These are phyloP conservation scores for Chionodraco myersi DNA, from an alignment of 2,113 vertebrate species.

Conservation along the genomic window DNA sequence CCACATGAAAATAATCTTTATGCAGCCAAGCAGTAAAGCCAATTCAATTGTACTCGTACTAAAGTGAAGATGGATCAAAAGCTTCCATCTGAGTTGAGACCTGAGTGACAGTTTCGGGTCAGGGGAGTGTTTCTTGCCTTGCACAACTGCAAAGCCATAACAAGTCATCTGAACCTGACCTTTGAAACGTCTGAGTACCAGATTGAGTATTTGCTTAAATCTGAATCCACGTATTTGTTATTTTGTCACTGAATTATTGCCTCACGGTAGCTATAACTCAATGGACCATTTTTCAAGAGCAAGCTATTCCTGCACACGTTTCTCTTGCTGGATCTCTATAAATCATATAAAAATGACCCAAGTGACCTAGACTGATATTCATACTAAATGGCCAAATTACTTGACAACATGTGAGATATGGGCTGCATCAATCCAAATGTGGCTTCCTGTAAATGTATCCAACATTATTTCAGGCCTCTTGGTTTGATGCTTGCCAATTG, in stretches of 20 bases:
- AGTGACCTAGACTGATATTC: not conserved
- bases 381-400: not conserved
- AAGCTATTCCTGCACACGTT: constrained; percentile 1
- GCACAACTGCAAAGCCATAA: not conserved
- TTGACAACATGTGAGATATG: not conserved
- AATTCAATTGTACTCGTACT: not conserved
- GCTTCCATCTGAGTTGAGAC: not conserved
- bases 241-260: not conserved
- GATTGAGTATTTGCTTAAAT: not conserved
- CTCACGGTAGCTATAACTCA: constrained; percentile 22
- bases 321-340: not conserved
- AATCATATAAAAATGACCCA: not conserved
- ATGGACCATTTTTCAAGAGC: not conserved
- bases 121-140: not conserved
- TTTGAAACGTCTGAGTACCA: not conserved
- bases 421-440: not conserved
- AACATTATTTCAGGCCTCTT: not conserved
- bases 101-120: not conserved
- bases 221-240: not conserved
- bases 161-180: not conserved
- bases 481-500: not conserved
- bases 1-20: not conserved
- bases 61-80: not conserved
- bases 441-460: not conserved
- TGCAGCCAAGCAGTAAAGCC: not conserved